Evolutionary conservation across 2,113 vertebrate genomes (phyloP), one percentile per base, ranked within the genome.

Genomic region (Microcebus murinus): DNA sequence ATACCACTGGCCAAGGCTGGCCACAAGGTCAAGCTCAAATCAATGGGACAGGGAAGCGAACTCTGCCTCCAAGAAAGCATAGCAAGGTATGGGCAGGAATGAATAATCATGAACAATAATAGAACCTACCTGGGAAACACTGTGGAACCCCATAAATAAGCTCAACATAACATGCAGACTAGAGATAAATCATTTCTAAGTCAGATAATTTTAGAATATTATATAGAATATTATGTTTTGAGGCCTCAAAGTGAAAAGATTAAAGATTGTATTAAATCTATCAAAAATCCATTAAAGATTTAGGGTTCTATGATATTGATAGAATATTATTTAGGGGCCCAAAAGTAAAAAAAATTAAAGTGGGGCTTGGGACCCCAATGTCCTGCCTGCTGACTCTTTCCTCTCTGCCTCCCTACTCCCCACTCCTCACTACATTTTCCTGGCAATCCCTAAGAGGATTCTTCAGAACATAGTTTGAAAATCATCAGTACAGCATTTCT

Each of bases 151-250:
- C 55, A n/a, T 79, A 87, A 87, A 82, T 63, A 77, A 85, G 34
- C 36, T 74, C 21, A 92, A 48, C 5, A 29, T 80, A 52, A 90
- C 17, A 8, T 77, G 76, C 27, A 73, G 34, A 94, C n/a, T 65
- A 87, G 50, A 94, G 74, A 82, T 29, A 91, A 73, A 83, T 87
- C 21, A 90, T 93, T 95, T 97, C 61, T 93, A 94, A 83, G 52
- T 91, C 52, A 95, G 29, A 88, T 34, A 57, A 48, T 84, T 92
- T 96, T 79, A 90, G 67, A 96, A 55, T 79, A 77, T 36, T 36
- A n/a, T 36, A 18, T 36, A 70, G 34, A 70, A 70, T 84, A 34
- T 10, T 70, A 10, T 93, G 73, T 63, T 74, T 67, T 45, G 57
- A 89, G 4, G 21, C 4, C 3, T 12, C 1, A 68, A 73, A 68